Evolutionary conservation across 2,113 vertebrate species (phyloP), one percentile per base, ranked within the genome.

Genomic region (Urocynchramus pylzowi): DNA sequence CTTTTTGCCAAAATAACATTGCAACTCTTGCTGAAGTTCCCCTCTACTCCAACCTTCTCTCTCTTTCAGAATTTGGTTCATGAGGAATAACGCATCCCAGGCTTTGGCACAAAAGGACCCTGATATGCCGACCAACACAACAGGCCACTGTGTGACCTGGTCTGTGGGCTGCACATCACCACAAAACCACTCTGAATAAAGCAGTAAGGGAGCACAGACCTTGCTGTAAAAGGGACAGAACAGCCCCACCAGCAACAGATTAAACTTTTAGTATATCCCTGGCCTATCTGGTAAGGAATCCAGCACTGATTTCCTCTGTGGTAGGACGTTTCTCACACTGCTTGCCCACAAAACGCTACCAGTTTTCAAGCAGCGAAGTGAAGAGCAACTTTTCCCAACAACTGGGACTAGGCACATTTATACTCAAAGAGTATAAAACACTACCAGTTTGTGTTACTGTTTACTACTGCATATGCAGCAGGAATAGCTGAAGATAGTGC

Each of bases 391-490:
- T 94, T 95, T 78, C 49, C 63, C 35, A 86, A 33, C 41, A 86
- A 90, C 52, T 92, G 52, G 52, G 49, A 93, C 87, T 95, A 80
- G 88, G 65, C 41, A 68, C 30, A 44, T 89, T 78, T 87, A 81
- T 93, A 89, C 84, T 87, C 64, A 94, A 90, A 90, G 73, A 89
- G 56, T 87, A 68, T 89, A 94, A 94, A 87, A n/a, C 2, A 11
- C 47, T 57, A 63, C 57, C 59, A 44, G 20, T 90, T 63, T 90
- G 69, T 78, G 47, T 68, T 95, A 90, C 84, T 89, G n/a, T 89
- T 96, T 95, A 93, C 68, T 90, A 41, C 78, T 92, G 44, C 83
- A 81, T 92, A 81, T 86, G 75, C 60, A 94, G 60, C 67, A 92
- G 85, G 52, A 88, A 90, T 93, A 84, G 33, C 59, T 97, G 71